Conservation (phyloP, 2,888 invertebrate genomes). For the Clanis bilineata region DNA sequence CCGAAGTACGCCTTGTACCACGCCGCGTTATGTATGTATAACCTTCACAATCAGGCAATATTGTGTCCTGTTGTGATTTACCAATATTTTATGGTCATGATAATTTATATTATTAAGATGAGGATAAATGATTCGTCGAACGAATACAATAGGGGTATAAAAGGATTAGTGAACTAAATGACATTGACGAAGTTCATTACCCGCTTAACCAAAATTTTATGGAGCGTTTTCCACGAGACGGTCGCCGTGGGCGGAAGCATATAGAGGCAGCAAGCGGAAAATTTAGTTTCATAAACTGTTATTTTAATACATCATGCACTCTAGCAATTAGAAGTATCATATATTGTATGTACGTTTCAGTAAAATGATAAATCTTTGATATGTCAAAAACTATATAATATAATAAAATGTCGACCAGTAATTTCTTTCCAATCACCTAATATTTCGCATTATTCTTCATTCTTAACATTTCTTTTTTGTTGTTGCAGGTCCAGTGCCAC, state of each 20-base stretch:
- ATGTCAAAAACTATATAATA: no score
- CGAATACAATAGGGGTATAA: background rate
- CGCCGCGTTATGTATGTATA: no score
- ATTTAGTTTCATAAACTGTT: no score
- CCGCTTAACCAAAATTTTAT: background rate
- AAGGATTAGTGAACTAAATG: background rate
- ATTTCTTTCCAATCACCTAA: no score
- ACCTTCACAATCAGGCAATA: background rate
- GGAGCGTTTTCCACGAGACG: background rate
- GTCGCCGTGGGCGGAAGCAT: background rate
- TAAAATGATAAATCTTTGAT: no score
- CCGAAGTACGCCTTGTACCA: no score
- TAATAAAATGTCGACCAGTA: no score
- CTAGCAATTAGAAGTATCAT: no score
- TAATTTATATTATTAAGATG: background rate
- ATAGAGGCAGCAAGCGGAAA: background rate
- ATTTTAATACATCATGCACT: no score
- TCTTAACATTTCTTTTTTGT: conserved; percentile 35
- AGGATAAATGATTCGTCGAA: background rate
- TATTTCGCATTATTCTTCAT: no score
- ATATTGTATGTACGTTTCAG: no score
- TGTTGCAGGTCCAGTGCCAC: conserved; percentile 85
- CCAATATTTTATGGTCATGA: background rate
- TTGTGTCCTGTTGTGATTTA: background rate
- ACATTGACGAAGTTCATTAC: background rate